Evolutionary conservation across 2,888 invertebrate genomes (phyloP).

Genomic region (Tortricodes alternella): DNA sequence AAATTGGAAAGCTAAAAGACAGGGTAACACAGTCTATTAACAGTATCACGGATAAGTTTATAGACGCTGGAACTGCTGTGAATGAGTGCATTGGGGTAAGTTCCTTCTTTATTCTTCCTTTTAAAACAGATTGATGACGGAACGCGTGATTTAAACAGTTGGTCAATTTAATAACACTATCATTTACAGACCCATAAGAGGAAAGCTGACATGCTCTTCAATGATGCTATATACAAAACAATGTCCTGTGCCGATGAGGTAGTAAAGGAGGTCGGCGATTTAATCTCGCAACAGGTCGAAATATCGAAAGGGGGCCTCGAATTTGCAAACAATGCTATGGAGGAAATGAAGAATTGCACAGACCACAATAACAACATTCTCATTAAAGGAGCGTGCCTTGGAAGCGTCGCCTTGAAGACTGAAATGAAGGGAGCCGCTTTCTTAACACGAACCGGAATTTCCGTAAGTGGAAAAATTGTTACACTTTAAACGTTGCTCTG

Average conservation of each 20-base stretch:
- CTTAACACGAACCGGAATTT: slow-evolving; percentile 52
- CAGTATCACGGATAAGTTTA: slow-evolving; percentile 48
- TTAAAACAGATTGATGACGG: not conserved
- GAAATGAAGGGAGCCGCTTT: slow-evolving; percentile 55
- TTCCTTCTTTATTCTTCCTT: slow-evolving; percentile 7
- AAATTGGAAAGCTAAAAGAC: slow-evolving; percentile 51
- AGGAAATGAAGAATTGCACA: slow-evolving; percentile 59
- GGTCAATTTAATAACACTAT: not conserved
- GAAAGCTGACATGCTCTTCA: slow-evolving; percentile 53
- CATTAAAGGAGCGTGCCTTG: slow-evolving; percentile 57
- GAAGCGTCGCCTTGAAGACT: slow-evolving; percentile 53
- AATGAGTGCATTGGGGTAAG: slow-evolving; percentile 62
- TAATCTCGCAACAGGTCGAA: slow-evolving; percentile 46
- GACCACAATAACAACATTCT: slow-evolving; percentile 47
- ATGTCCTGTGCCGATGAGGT: slow-evolving; percentile 56
- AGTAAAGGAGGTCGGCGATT: slow-evolving; percentile 48
- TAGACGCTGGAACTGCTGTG: slow-evolving; percentile 49
- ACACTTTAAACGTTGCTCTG: no score
- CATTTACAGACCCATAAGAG: slow-evolving; percentile 50
- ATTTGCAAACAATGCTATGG: slow-evolving; percentile 48
- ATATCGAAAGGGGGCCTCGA: slow-evolving; percentile 48
- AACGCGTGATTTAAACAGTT: not conserved
- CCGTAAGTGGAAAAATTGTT: slow-evolving; percentile 56
- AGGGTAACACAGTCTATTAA: slow-evolving; percentile 51
- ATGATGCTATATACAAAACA: slow-evolving; percentile 48